Evolutionary conservation across 2,888 invertebrate species (phyloP), one percentile per base, ranked within the genome.

Genomic region (Petrophora chlorosata): DNA sequence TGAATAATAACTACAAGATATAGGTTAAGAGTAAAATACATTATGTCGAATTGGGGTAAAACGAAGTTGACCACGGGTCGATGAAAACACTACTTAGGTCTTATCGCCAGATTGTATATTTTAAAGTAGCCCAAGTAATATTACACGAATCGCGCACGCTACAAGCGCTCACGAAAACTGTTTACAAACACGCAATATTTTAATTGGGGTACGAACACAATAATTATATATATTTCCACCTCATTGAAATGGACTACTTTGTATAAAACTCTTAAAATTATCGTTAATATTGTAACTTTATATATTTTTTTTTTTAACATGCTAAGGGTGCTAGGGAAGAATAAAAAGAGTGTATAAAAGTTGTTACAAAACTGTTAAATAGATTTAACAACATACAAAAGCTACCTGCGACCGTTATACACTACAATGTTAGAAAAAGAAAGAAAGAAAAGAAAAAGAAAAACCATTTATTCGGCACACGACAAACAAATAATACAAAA

Each of bases 291-390:
- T 35, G 22, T 33, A 42, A 28, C 17, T 56, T 49, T 56, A 56
- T 57, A 60, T 58, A 59, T 63, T 61, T 61, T 53, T 59, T 66
- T 62, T 40, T 54, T 63, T 62, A 71, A 68, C 66, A 70, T 66
- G 52, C 79, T 85, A 86, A 78, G 79, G 84, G 89, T 90, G 90
- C 89, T 87, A 83, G 82, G 89, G 86, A 88, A 88, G 85, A 84
- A 81, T 88, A 86, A 90, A 88, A 88, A 79, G 82, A 88, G 89
- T 89, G 90, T 90, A 90, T 86, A 89, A 90, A 90, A 90, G 79
- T 89, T 82, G 70, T 76, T 88, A 89, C 77, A 89, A 88, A 89
- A 88, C 81, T 83, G 80, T 85, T 78, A 80, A 82, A 84, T 83
- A 85, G 84, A 79, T 84, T 82, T 84, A 88, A 85, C 86, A 87